A percentile compares a stretch with the other conserved stretches of the same genome.
Evolutionary conservation across 2,113 vertebrate species (phyloP).

Genomic region (Eurypyga helias): DNA sequence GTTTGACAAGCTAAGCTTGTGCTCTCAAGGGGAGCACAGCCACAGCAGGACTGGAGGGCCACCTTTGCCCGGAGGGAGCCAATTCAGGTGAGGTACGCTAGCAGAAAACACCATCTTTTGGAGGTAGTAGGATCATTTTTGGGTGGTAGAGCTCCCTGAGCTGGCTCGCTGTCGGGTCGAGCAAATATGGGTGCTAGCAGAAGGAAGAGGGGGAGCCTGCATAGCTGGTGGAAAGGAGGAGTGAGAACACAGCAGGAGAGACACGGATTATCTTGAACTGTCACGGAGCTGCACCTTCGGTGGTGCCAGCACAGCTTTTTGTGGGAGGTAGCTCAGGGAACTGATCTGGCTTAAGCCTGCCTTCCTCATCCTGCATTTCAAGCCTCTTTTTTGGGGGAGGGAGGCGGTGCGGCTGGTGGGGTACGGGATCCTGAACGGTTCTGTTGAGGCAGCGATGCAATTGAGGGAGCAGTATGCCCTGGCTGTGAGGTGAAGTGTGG

Average conservation of each 20-base stretch:
- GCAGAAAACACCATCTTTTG: background rate
- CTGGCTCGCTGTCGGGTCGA: background rate
- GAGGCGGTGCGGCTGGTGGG: background rate
- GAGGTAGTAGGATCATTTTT: background rate
- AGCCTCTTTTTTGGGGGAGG: background rate
- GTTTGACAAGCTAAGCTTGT: background rate
- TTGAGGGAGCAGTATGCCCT: background rate
- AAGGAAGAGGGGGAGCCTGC: background rate
- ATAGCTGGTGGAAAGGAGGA: background rate
- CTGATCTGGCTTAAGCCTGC: background rate
- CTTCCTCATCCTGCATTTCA: background rate
- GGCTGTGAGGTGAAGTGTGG: background rate
- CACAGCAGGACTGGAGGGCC: background rate
- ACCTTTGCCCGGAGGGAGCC: background rate
- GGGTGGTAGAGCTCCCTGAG: background rate
- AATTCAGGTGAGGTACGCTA: background rate
- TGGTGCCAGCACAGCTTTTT: background rate
- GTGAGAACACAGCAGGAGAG: background rate
- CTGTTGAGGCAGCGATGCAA: background rate
- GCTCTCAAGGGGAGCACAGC: background rate
- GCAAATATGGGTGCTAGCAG: background rate
- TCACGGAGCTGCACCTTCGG: background rate
- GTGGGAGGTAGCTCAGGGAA: background rate
- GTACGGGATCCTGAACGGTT: background rate
- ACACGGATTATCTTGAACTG: background rate